These are phyloP conservation scores for Turnix velox DNA, from an alignment of 2,113 vertebrate genomes.

Conservation along the genomic window DNA sequence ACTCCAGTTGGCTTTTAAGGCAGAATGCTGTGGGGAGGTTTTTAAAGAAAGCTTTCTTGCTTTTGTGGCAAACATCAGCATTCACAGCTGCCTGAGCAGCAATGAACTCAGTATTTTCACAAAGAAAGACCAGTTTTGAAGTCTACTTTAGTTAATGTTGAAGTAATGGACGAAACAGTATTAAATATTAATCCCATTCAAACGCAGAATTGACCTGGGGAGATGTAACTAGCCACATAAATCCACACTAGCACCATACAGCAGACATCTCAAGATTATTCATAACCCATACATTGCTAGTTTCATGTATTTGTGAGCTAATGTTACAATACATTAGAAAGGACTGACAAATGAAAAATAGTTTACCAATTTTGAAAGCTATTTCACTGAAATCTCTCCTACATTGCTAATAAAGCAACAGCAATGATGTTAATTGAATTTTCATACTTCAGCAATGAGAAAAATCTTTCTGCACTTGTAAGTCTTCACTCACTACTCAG, in stretches of 20 bases:
- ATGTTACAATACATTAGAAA: conserved; percentile 1
- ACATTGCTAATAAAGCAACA: neutral
- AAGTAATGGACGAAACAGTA: conserved; percentile 44
- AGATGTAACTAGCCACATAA: conserved; percentile 46
- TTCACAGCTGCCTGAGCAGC: neutral
- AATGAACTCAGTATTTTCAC: conserved; percentile 24
- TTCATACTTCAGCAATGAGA: neutral
- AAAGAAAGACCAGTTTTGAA: conserved; percentile 26
- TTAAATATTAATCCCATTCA: conserved; percentile 69
- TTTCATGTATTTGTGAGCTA: neutral
- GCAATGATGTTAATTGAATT: neutral
- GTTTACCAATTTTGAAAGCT: neutral
- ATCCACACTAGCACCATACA: conserved; percentile 24
- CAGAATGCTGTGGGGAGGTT: neutral
- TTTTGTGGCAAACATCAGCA: conserved; percentile 11
- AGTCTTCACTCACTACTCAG: neutral
- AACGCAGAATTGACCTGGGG: conserved; percentile 51
- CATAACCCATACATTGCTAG: neutral
- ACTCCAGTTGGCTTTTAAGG: conserved; percentile 14
- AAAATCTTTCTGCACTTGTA: neutral
- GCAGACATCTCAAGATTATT: conserved; percentile 14
- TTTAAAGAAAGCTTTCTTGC: neutral
- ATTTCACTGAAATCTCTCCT: neutral
- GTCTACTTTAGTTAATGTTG: conserved; percentile 54
- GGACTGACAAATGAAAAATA: neutral